phyloP scores from a whole-genome alignment of 2,113 vertebrate genomes.

The Glaucidium brasilianum region DNA sequence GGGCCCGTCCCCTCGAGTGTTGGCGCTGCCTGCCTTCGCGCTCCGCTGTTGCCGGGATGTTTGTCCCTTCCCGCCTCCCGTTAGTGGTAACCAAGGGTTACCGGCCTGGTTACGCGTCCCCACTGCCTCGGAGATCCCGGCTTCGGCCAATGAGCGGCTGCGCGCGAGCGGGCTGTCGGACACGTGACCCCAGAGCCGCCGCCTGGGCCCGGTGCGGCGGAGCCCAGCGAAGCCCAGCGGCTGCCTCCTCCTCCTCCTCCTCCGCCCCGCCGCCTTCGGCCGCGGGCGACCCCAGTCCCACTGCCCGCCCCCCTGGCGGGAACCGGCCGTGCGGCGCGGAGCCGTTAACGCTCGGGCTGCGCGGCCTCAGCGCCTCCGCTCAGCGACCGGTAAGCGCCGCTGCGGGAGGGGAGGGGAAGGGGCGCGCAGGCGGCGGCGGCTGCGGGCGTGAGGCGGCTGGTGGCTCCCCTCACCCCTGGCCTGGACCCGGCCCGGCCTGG shows the following conservation, averaged over 20 bases:
- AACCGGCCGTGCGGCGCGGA: too few species aligned
- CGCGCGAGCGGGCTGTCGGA: not conserved
- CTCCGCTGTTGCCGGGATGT: accelerated
- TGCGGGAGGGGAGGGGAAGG: too few species aligned
- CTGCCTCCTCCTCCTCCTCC: too few species aligned
- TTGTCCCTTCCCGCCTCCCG: not conserved
- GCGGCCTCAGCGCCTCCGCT: not conserved
- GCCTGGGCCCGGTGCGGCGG: not conserved
- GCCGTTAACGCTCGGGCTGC: not conserved
- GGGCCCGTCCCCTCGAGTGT: accelerated
- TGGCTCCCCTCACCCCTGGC: not conserved
- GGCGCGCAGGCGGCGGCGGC: not conserved
- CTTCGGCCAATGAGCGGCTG: not conserved
- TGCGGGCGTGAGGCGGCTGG: not conserved
- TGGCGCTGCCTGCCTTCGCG: accelerated
- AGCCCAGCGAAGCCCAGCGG: too few species aligned
- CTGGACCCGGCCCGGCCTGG: not conserved
- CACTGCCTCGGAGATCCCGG: not conserved
- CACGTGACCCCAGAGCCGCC: not conserved
- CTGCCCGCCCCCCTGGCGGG: not conserved
- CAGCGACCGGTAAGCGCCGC: not conserved
- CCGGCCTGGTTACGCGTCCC: not conserved
- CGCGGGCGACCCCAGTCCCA: not conserved
- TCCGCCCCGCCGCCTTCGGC: not conserved
- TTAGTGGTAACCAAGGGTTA: not conserved